A percentile compares a stretch with the other conserved stretches of the same genome.
Evolutionary conservation across 2,113 vertebrate species (phyloP).

Genomic region (Zosterops lateralis): DNA sequence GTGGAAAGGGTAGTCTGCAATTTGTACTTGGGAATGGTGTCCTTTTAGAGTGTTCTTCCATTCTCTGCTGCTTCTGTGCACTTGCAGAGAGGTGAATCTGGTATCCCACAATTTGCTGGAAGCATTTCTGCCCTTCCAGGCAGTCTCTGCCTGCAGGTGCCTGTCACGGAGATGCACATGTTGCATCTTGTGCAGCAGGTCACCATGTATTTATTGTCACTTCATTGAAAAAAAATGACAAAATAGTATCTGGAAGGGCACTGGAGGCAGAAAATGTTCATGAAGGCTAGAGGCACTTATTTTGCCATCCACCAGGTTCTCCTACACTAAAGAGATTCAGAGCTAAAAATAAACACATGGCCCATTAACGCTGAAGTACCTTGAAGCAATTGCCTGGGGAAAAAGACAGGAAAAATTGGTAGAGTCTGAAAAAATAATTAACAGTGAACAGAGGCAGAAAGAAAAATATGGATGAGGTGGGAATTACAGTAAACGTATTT

Average conservation of each 20-base stretch:
- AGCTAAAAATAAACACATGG: slow-evolving; percentile 37
- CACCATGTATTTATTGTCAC: not conserved
- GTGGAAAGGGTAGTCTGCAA: not conserved
- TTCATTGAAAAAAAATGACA: not conserved
- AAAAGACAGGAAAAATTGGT: not conserved
- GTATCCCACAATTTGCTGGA: not conserved
- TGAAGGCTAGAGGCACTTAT: not conserved
- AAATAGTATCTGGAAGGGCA: not conserved
- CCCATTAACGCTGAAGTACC: slow-evolving; percentile 29
- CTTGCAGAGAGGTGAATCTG: not conserved
- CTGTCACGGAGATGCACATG: not conserved
- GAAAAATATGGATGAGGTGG: not conserved
- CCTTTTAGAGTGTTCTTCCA: not conserved
- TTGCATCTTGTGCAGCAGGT: not conserved
- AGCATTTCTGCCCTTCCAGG: not conserved
- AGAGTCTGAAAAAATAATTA: slow-evolving; percentile 47
- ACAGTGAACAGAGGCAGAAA: not conserved
- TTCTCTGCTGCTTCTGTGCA: not conserved
- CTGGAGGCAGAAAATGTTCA: not conserved
- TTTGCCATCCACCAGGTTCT: slow-evolving; percentile 1
- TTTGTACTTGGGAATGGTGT: not conserved
- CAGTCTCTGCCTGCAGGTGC: not conserved
- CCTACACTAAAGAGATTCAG: not conserved
- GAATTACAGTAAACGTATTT: not conserved
- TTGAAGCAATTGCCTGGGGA: not conserved